phyloP scores from a whole-genome alignment of 2,797 vertebrate species.

The Semaprochilodus insignis region DNA sequence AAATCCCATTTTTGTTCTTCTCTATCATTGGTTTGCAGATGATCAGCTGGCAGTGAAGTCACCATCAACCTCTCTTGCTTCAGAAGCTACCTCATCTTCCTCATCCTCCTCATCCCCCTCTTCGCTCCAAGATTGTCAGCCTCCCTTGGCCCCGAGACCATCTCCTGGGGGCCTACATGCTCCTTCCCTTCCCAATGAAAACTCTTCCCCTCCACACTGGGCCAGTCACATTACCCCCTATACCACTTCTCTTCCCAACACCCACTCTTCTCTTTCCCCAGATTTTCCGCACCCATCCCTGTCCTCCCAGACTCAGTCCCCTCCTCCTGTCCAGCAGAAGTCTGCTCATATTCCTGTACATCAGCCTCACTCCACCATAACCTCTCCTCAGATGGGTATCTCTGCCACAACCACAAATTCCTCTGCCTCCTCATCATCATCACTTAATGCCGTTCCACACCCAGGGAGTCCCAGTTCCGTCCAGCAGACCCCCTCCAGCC shows the following conservation, averaged over 20 bases:
- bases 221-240: slow-evolving; percentile 77
- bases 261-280: slow-evolving; percentile 83
- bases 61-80: slow-evolving; percentile 79
- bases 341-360: slow-evolving; percentile 62
- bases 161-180: slow-evolving; percentile 83
- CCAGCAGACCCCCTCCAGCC: slow-evolving; percentile 74
- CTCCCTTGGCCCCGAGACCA: slow-evolving; percentile 83
- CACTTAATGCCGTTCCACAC: slow-evolving; percentile 68
- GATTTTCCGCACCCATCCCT: slow-evolving; percentile 83
- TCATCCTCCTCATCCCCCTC: slow-evolving; percentile 81
- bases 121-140: slow-evolving; percentile 81
- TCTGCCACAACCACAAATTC: slow-evolving; percentile 81
- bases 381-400: slow-evolving; percentile 79
- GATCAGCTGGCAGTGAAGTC: slow-evolving; percentile 81
- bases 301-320: slow-evolving; percentile 80
- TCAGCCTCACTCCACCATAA: slow-evolving; percentile 76
- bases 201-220: slow-evolving; percentile 82
- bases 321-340: slow-evolving; percentile 74
- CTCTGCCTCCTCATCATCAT: slow-evolving; percentile 70
- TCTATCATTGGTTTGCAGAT: slow-evolving; percentile 68
- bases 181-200: slow-evolving; percentile 81
- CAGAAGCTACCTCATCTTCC: slow-evolving; percentile 81
- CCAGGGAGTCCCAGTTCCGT: slow-evolving; percentile 82
- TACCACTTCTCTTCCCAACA: slow-evolving; percentile 80
- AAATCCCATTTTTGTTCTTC: slow-evolving; percentile 10